phyloP scores from a whole-genome alignment of 2,113 vertebrate genomes.

The Myanophis thanlyinensis region DNA sequence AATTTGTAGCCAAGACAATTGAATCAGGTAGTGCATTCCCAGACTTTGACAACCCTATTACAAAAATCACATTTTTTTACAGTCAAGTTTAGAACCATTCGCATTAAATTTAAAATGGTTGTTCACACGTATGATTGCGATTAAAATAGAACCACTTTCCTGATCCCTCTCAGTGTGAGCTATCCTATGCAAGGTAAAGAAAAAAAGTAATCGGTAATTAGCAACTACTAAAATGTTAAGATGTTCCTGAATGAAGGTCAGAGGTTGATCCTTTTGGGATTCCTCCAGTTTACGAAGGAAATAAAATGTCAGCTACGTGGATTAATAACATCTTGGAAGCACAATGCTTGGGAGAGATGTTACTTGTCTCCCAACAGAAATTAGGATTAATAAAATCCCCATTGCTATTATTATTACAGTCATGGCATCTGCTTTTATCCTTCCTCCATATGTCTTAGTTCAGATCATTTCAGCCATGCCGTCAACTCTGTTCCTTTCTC shows the following conservation, averaged over 20 bases:
- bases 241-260: background rate
- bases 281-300: background rate
- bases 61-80: too few relatives aligned
- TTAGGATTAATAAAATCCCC: background rate
- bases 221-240: background rate
- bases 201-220: background rate
- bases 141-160: too few relatives aligned
- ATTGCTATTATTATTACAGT: background rate
- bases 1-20: too few relatives aligned
- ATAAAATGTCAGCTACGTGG: background rate
- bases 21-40: too few relatives aligned
- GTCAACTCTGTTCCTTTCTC: constrained; percentile 28
- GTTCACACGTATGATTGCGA: too few relatives aligned
- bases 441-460: background rate
- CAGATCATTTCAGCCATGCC: background rate
- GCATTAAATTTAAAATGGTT: too few relatives aligned
- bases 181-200: background rate
- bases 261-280: background rate
- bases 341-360: background rate
- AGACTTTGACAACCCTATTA: too few relatives aligned
- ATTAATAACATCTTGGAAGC: background rate
- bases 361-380: background rate
- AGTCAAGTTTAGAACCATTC: too few relatives aligned
- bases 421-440: background rate
- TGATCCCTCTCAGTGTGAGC: background rate